These are phyloP conservation scores for Eriocheir sinensis DNA, from an alignment of 1,140 invertebrate species.

Conservation along the genomic window DNA sequence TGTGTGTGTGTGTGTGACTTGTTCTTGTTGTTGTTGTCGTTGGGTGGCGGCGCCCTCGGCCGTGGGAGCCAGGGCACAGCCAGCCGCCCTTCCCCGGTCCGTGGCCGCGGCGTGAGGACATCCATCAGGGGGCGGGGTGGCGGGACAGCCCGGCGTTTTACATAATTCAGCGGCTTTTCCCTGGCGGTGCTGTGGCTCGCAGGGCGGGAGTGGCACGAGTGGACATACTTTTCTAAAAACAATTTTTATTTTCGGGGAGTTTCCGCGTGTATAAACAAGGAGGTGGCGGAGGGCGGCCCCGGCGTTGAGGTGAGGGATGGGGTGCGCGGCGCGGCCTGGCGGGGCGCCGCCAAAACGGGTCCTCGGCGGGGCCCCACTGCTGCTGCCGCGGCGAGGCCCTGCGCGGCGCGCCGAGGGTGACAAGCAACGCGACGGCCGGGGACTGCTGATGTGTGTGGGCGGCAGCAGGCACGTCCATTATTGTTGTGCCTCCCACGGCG, in stretches of 20 bases:
- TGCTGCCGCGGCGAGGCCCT: not conserved
- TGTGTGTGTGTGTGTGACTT: no score
- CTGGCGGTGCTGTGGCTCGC: no score
- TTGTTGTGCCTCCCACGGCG: conserved; percentile 17
- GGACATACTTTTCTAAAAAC: not conserved
- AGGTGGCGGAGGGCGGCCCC: not conserved
- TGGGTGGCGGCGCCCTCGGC: not conserved
- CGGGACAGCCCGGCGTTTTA: conserved; percentile 19
- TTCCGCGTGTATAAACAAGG: not conserved
- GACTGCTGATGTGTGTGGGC: not conserved
- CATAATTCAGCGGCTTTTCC: not conserved
- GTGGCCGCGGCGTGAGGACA: conserved; percentile 6
- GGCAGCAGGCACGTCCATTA: not conserved
- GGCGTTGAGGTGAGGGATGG: not conserved
- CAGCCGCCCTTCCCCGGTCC: not conserved
- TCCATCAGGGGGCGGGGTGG: conserved; percentile 8
- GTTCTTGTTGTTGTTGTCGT: no score
- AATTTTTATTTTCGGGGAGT: not conserved
- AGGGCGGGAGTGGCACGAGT: not conserved
- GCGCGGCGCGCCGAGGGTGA: not conserved
- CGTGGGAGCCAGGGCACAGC: not conserved
- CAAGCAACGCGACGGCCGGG: not conserved
- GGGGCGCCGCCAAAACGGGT: not conserved
- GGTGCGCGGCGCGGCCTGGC: not conserved
- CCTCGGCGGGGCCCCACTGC: not conserved